A percentile compares a stretch with the other conserved stretches of the same genome.
Conservation (phyloP, 2,888 invertebrate species). For the Drosophila formosana region DNA sequence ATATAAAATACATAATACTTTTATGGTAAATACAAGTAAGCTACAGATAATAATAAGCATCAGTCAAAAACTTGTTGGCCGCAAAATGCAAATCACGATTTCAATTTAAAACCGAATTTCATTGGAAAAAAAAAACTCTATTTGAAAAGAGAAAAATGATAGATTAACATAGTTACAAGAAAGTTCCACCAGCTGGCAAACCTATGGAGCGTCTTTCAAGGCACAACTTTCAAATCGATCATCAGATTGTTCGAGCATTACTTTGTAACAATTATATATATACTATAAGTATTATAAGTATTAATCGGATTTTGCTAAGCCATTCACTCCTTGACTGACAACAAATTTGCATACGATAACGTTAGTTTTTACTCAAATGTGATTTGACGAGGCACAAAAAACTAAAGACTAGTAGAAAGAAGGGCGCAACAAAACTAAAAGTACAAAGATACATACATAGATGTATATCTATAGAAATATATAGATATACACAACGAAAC, state of each 20-base stretch:
- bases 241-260: constrained; percentile 4
- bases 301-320: constrained; percentile 71
- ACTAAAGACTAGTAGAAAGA: constrained; percentile 65
- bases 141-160: constrained; percentile 3
- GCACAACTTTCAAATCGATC: constrained; percentile 13
- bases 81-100: constrained; percentile 63
- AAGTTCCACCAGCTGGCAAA: constrained; percentile 37
- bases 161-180: constrained; percentile 8
- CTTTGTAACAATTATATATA: constrained; percentile 3
- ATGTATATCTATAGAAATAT: constrained; percentile 28
- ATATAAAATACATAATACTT: constrained; percentile 68
- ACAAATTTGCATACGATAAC: constrained; percentile 67
- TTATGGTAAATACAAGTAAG: constrained; percentile 73
- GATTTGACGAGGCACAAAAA: constrained; percentile 72
- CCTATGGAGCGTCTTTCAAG: constrained; percentile 7
- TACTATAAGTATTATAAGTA: constrained; percentile 1
- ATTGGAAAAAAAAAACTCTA: constrained; percentile 21
- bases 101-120: constrained; percentile 27
- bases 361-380: constrained; percentile 73
- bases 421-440: constrained; percentile 66
- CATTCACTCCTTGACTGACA: constrained; percentile 83
- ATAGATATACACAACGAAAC: constrained; percentile 21
- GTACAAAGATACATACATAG: constrained; percentile 55
- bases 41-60: constrained; percentile 76
- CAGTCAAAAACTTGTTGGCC: constrained; percentile 85